phyloP scores from a whole-genome alignment of 1,140 invertebrate genomes.

The Drosophila eugracilis region DNA sequence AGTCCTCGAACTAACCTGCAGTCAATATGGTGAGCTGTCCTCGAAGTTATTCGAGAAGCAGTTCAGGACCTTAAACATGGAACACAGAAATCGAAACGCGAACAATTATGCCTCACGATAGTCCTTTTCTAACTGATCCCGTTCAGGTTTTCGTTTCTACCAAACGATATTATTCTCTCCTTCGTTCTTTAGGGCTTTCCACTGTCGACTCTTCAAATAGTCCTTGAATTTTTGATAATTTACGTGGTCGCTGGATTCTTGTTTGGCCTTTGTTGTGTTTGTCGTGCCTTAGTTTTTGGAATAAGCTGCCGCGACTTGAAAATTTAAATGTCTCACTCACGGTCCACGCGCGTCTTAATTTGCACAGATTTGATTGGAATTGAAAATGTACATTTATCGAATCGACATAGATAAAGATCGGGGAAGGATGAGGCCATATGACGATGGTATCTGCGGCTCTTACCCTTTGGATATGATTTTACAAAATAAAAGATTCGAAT shows the following conservation, averaged over 20 bases:
- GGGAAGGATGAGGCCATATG: slow-evolving; percentile 8
- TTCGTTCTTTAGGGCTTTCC: neutral
- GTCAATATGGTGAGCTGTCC: slow-evolving; percentile 2
- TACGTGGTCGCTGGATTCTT: neutral
- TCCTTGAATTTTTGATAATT: neutral
- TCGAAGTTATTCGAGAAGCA: slow-evolving; percentile 6
- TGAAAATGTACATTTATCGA: slow-evolving; percentile 10
- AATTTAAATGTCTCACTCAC: slow-evolving; percentile 67
- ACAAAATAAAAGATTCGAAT: slow-evolving; percentile 26
- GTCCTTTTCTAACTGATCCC: slow-evolving; percentile 1
- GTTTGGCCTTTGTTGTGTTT: neutral
- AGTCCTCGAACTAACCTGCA: neutral
- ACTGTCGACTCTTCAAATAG: neutral
- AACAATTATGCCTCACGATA: slow-evolving; percentile 1
- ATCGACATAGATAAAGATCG: slow-evolving; percentile 16
- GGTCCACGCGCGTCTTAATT: slow-evolving; percentile 32
- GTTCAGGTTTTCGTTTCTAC: neutral
- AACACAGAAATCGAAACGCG: slow-evolving; percentile 25
- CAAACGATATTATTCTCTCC: neutral
- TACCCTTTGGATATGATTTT: slow-evolving; percentile 28
- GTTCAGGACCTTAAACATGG: slow-evolving; percentile 41
- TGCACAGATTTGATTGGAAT: slow-evolving; percentile 29
- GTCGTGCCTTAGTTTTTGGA: neutral
- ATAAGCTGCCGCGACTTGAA: slow-evolving; percentile 31
- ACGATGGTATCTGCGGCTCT: neutral